Evolutionary conservation across 1,140 invertebrate genomes (phyloP), one percentile per base, ranked within the genome.

Genomic region (Phymastichus coffea): DNA sequence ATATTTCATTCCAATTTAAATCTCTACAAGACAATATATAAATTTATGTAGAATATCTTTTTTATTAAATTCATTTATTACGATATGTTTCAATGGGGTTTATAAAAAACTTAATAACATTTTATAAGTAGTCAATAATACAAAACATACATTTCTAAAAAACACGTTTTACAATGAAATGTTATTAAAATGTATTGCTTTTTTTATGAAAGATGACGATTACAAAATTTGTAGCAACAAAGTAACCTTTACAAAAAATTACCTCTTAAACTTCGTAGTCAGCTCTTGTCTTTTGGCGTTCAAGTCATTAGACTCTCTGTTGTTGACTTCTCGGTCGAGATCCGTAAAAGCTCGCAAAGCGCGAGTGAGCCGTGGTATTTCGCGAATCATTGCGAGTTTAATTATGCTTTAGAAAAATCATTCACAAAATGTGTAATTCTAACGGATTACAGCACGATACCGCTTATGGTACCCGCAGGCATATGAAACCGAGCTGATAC

Each of bases 331-430:
- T 33, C 70, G 66, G n/a, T 67, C 69, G 23, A 75, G 63, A 41
- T 74, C 57, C n/a, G 74, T 73, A 40, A 71, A 76, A 10, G 63
- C 69, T 46, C 75, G 64, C n/a, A 78, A 53, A 14, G 70, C 64
- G 12, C 70, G 71, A 22, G 75, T 74, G 12, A 78, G 61, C n/a
- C 73, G 68, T 26, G 73, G 73, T 52, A 70, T 61, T 57, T 74
- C 65, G 6, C 59, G 20, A 72, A 78, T 78, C 53, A 63, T 68
- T 48, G 3, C n/a, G n/a, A n/a, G n/a, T n/a, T n/a, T n/a, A 59
- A 44, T 37, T 8, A 37, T 37, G 15, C 4, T 37, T 28, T 49
- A n/a, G n/a, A n/a, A n/a, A n/a, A n/a, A n/a, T n/a, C n/a, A n/a
- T n/a, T n/a, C n/a, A n/a, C n/a, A n/a, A n/a, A n/a, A n/a, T n/a